Evolutionary conservation across 2,888 invertebrate species (phyloP), one percentile per base, ranked within the genome.

Genomic region (Watsonalla binaria): DNA sequence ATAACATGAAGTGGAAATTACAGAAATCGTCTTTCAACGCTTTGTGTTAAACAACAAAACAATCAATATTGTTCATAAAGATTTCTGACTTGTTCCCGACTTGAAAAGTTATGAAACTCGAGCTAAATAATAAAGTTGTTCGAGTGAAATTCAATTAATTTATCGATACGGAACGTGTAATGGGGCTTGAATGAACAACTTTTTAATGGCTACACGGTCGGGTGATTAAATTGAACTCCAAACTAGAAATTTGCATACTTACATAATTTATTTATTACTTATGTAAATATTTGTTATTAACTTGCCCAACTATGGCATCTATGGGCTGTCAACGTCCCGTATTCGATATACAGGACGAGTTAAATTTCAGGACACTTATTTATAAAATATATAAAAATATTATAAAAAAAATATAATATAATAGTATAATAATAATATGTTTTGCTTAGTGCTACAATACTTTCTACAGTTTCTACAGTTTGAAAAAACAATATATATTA

Each of bases 121-220:
- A 61, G 68, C 72, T 65, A 71, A 65, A 74, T 78, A 75, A 74
- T 71, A 71, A 81, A 81, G 68, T 80, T 76, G 62, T 57, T 59
- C 62, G 65, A 62, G 58, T 66, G 72, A 69, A 80, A 78, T 82
- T 83, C 74, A 76, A 83, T 84, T 80, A 82, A 82, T 83, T 78
- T 76, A 78, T 81, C 76, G 76, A 72, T 69, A 74, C 68, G 62
- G 70, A 68, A 69, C 71, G 72, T 76, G 76, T 78, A 76, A 79
- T 74, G 74, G 70, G 58, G 67, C 72, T 72, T 74, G 66, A 67
- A 68, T 73, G 74, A 71, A 72, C 67, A 72, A 77, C 65, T 80
- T 78, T 75, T 77, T 70, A 75, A 70, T 70, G 67, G 55, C 45
- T 11, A 42, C 42, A 42, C 42, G 42, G 42, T 8, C 11, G 9